phyloP scores from a whole-genome alignment of 2,888 invertebrate genomes.

The Caenorhabditis sp. region DNA sequence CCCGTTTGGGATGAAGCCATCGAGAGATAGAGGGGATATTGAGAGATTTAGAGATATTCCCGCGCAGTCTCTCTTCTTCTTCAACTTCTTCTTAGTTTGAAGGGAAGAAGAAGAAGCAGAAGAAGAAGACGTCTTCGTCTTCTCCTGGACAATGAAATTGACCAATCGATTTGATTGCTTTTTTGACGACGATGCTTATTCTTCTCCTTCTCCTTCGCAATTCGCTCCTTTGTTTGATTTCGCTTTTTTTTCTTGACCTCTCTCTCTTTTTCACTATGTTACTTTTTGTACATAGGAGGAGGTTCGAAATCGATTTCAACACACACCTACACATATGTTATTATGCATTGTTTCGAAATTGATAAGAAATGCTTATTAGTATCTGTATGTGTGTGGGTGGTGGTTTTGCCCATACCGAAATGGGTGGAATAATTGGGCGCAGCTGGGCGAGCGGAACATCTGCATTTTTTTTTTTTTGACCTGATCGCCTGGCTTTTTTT shows the following conservation, averaged over 20 bases:
- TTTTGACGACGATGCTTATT: neutral
- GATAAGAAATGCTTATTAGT: no score
- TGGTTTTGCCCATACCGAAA: no score
- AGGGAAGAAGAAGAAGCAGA: no score
- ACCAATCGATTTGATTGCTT: slow-evolving; percentile 8
- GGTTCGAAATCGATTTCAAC: neutral
- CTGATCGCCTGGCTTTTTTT: no score
- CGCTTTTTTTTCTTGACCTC: neutral
- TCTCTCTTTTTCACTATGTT: neutral
- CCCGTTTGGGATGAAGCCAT: neutral
- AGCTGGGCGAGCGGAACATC: no score
- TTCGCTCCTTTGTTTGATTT: neutral
- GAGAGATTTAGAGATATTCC: neutral
- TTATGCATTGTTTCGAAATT: no score
- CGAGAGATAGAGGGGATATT: neutral
- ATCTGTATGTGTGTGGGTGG: no score
- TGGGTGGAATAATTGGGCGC: no score
- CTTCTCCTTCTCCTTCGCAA: neutral
- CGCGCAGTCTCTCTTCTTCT: slow-evolving; percentile 1
- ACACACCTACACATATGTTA: no score
- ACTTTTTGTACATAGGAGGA: slow-evolving; percentile 6
- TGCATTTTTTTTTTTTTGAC: no score
- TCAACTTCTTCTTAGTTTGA: neutral
- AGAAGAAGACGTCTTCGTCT: no score
- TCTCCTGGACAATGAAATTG: neutral